Evolutionary conservation across 2,797 vertebrate species (phyloP), one percentile per base, ranked within the genome.

Genomic region (Hippopotamyrus pictus): DNA sequence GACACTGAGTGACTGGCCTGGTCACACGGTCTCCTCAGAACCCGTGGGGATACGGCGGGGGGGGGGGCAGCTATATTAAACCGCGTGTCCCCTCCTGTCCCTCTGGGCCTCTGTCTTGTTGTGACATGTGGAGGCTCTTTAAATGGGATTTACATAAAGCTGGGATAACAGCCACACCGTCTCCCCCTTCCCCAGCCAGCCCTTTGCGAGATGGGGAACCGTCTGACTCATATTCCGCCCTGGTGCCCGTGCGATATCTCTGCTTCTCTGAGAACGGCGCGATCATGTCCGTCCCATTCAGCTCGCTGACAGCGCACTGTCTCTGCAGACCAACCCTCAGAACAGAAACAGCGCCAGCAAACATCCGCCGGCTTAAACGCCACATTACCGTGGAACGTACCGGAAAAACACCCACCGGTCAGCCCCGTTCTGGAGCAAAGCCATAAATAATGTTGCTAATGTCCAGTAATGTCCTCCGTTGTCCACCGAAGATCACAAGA

Each of bases 111-210:
- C 82, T 84, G 41, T 84, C 82, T 44, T 48, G 37, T 82, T 82
- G 29, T 69, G n/a, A 84, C 82, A 48, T 44, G 44, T 22, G 82
- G 46, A 25, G 41, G 19, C 19, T 50, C 41, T 84, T 44, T 84
- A 46, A 50, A 84, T 22, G 46, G 82, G 82, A 84, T 48, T 84
- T 84, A 84, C 82, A 84, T 48, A 8, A 84, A 84, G n/a, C n/a
- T 48, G 82, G n/a, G 48, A 46, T 14, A 84, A 84, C 6, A 46
- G 37, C 19, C 76, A 44, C 76, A 82, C 11, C 9, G 76, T 82
- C 76, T 5, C 25, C 65, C 25, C 4, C 11, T 14, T 69, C 1
- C 65, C 65, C 29, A 69, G 65, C 65, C 65, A 69, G 65, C 25
- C 62, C 25, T 12, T 29, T 29, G 62, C 29, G 12, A 69, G 4